Base-by-base conservation (phyloP, 2,888 invertebrate genomes). In the Calliphora vomitoria region DNA sequence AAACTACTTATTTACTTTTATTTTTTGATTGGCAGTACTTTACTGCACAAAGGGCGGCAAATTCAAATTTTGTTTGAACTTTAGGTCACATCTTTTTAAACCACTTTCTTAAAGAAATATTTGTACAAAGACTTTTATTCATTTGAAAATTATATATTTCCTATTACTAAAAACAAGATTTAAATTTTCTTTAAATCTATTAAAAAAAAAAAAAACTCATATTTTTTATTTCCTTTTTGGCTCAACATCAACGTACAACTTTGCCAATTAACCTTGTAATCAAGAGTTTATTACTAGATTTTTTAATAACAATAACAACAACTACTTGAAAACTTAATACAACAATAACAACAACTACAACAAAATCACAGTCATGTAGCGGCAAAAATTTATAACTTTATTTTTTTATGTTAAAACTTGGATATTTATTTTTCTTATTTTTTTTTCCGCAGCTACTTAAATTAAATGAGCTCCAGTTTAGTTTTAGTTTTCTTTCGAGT, bases 221-320 rank as follows among this genome's bases (percentile, higher is more conserved):
- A 50, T n/a, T 50, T 50, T 50, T n/a, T 10, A 18, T 55, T 55
- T 20, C 3, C 10, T 35, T 35, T 0, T n/a, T 69, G 18, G 11
- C 55, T 55, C 8, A 55, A 20, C 8, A 64, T 13, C 35, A 13
- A 15, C 44, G n/a, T 53, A 64, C 47, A 69, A 82, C 31, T 69
- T 44, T 79, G 13, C 13, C 79, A 80, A 85, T 85, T 85, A 74
- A 80, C 79, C 79, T 85, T 80, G 84, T 74, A 68, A 74, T 60
- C 58, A 13, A 66, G 15, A 55, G 66, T 44, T 66, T 79, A 60
- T 62, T 79, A 66, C 47, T 75, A 50, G 35, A 4, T 25, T 80
- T 38, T 50, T 71, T 69, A 31, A 35, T 53, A 62, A 25, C 18
- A 47, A 18, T 60, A 31, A 60, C 44, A 78, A 64, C 31, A 50